phyloP scores from a whole-genome alignment of 2,888 invertebrate genomes.

The Chymomyza procnemis region DNA sequence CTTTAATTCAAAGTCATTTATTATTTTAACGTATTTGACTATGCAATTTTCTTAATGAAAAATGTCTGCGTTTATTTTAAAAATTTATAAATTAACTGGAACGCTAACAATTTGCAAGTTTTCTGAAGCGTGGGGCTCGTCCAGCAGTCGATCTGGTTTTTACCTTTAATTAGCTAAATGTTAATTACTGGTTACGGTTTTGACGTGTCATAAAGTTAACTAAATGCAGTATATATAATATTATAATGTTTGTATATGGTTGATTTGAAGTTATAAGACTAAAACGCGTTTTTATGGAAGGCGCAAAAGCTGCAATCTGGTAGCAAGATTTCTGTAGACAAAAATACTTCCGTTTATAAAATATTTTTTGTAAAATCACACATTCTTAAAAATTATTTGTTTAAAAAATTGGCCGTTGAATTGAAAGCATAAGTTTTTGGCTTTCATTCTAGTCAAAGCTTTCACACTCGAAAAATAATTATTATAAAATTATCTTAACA shows the following conservation, averaged over 20 bases:
- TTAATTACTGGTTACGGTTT: slow-evolving; percentile 42
- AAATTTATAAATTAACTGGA: not conserved
- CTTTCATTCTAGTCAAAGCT: too few species aligned
- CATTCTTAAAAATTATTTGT: too few species aligned
- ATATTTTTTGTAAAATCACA: too few species aligned
- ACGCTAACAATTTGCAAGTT: not conserved
- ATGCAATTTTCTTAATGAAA: slow-evolving; percentile 40
- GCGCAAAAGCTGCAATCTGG: too few species aligned
- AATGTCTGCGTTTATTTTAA: not conserved
- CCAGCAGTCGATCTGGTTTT: not conserved
- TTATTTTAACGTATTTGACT: slow-evolving; percentile 24
- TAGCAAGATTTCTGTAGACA: too few species aligned
- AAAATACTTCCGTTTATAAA: too few species aligned
- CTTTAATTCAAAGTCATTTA: slow-evolving; percentile 24
- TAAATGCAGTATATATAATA: not conserved
- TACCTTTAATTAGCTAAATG: slow-evolving; percentile 34
- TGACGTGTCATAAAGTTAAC: not conserved
- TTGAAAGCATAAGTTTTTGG: too few species aligned
- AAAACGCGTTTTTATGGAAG: too few species aligned
- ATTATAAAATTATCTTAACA: too few species aligned
- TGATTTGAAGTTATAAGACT: too few species aligned
- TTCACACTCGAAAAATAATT: too few species aligned
- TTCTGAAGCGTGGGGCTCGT: slow-evolving; percentile 2
- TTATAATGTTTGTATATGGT: not conserved
- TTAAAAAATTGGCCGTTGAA: too few species aligned